These are phyloP conservation scores for Drosophila percnosoma DNA, from an alignment of 2,888 invertebrate species.

Conservation along the genomic window DNA sequence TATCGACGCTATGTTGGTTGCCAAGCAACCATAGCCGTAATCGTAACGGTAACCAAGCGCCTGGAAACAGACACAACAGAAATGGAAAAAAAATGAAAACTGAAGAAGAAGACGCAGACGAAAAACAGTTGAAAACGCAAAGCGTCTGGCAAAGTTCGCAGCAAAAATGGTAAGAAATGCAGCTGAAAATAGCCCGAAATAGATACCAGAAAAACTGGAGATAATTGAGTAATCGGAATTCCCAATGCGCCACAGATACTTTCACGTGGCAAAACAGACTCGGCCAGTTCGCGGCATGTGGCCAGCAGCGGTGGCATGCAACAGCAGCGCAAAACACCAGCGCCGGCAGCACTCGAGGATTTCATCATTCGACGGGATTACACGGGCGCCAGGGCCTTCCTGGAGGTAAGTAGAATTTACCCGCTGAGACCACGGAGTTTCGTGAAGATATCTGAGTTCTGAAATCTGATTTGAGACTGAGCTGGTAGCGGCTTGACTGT, in stretches of 20 bases:
- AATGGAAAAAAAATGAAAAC: not conserved
- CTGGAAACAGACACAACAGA: constrained; percentile 22
- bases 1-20: constrained; percentile 71
- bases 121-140: constrained; percentile 14
- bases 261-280: constrained; percentile 92
- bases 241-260: constrained; percentile 88
- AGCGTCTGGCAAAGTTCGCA: constrained; percentile 25
- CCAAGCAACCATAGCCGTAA: constrained; percentile 72
- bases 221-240: constrained; percentile 33
- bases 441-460: too few relatives aligned
- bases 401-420: constrained; percentile 89
- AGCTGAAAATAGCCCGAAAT: constrained; percentile 22
- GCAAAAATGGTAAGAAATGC: constrained; percentile 66
- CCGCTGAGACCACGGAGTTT: not conserved
- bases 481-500: too few relatives aligned
- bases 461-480: too few relatives aligned
- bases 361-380: constrained; percentile 96
- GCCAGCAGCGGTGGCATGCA: constrained; percentile 60
- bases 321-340: constrained; percentile 84
- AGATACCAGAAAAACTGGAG: constrained; percentile 17
- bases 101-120: constrained; percentile 11
- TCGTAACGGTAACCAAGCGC: constrained; percentile 67
- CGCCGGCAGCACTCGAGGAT: constrained; percentile 93
- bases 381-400: constrained; percentile 95
- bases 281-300: constrained; percentile 84